These are phyloP conservation scores for Tricholauxania praeusta DNA, from an alignment of 2,888 invertebrate genomes.

Conservation along the genomic window DNA sequence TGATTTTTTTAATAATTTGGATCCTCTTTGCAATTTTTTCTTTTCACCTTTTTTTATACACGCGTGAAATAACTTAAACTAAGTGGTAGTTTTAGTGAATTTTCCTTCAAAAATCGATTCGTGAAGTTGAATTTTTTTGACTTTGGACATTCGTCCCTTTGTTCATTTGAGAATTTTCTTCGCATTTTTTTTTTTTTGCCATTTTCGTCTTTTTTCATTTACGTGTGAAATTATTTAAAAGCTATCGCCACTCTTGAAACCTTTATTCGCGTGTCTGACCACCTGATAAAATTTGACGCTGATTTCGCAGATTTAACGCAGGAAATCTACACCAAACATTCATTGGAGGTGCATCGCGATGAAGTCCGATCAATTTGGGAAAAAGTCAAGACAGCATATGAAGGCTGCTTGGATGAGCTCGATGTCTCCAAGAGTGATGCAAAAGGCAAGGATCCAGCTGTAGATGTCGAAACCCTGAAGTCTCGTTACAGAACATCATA, in stretches of 20 bases:
- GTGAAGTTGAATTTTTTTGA: too few species aligned
- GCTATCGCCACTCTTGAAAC: neutral
- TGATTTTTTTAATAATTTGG: too few species aligned
- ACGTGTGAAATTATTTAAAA: neutral
- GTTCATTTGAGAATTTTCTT: too few species aligned
- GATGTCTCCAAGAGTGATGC: neutral
- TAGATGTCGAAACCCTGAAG: neutral
- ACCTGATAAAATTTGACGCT: neutral
- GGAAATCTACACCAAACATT: neutral
- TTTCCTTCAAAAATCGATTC: too few species aligned
- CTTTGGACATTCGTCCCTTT: too few species aligned
- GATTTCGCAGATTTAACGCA: neutral
- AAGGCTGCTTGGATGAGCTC: too few species aligned
- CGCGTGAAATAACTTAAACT: too few species aligned
- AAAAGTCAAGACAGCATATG: neutral
- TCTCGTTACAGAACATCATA: neutral
- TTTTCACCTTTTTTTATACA: too few species aligned
- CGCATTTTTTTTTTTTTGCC: too few species aligned
- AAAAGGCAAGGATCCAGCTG: neutral
- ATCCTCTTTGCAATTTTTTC: too few species aligned
- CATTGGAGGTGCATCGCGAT: neutral
- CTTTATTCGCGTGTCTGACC: neutral
- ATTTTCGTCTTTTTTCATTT: too few species aligned
- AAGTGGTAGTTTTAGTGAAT: too few species aligned
- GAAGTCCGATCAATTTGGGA: neutral